A percentile compares a stretch with the other conserved stretches of the same genome.
These are phyloP conservation scores for Xenopus borealis DNA, from an alignment of 2,113 vertebrate species.

Conservation along the genomic window DNA sequence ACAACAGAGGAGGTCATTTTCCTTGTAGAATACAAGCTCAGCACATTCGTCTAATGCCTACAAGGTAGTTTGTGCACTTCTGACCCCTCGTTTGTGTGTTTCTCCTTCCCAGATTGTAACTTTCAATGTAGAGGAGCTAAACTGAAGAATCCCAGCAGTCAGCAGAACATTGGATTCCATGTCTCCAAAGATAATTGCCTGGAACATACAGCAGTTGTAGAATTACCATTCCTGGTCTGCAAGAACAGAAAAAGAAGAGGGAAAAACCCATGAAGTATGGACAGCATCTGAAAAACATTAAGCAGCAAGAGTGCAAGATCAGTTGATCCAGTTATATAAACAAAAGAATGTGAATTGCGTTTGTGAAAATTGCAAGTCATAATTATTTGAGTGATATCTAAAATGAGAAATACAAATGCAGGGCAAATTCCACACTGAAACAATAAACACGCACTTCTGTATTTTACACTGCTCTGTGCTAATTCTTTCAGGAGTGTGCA, in stretches of 20 bases:
- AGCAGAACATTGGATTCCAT: constrained; percentile 38
- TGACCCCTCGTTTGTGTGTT: constrained; percentile 14
- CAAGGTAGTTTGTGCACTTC: constrained; percentile 38
- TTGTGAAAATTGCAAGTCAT: background rate
- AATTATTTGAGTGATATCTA: background rate
- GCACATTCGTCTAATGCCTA: constrained; percentile 35
- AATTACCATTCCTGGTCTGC: constrained; percentile 14
- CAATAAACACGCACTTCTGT: background rate
- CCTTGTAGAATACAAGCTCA: constrained; percentile 17
- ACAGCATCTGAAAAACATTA: constrained; percentile 45
- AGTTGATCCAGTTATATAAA: constrained; percentile 4
- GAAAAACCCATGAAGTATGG: constrained; percentile 21
- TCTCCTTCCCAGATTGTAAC: constrained; percentile 14
- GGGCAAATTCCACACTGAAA: background rate
- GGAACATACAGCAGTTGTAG: constrained; percentile 27
- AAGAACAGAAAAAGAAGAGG: constrained; percentile 26
- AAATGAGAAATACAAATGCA: background rate
- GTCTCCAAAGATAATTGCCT: constrained; percentile 40
- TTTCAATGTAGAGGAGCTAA: constrained; percentile 21
- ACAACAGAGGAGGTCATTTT: constrained; percentile 29
- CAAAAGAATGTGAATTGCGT: background rate
- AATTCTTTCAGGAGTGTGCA: background rate
- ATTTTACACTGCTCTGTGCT: background rate
- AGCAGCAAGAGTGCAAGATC: constrained; percentile 1
- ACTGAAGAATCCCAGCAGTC: constrained; percentile 34